Base-by-base conservation (phyloP, 2,888 invertebrate species). In the Amiota mariae region DNA sequence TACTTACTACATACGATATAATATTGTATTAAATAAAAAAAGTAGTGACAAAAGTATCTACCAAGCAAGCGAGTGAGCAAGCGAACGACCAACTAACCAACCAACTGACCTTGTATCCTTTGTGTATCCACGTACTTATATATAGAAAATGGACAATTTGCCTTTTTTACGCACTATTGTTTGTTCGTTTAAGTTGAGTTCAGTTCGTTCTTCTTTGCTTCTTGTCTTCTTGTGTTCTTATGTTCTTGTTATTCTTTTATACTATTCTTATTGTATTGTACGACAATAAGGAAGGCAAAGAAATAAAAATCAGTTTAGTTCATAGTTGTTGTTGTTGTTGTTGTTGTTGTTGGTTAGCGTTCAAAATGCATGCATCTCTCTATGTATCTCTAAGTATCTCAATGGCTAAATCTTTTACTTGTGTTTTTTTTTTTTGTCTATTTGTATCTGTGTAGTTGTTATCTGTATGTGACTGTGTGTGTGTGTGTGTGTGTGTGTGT, bases 261-360 rank as follows among this genome's bases (percentile, higher is more conserved):
- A 8, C 1, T 24, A 24, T 4, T 36, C 36, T 36, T 36, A 36
- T 36, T 36, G 36, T 36, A 36, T 6, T 36, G 24, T 24, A 1
- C 3, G 24, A 24, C 24, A 6, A 6, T 36, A 36, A 36, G 36
- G 36, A 36, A 36, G 36, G 36, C 36, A 36, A 9, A n/a, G 9
- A 59, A 63, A 36, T 46, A 36, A 36, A 63, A 63, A 63, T 63
- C 63, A 63, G 63, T 63, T 63, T 63, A 63, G 63, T 63, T 46
- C 20, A 20, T 8, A 15, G 18, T 15, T 59, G 59, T 8, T 59
- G 20, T 11, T n/a, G n/a, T n/a, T n/a, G n/a, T n/a, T n/a, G n/a
- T n/a, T n/a, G n/a, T n/a, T n/a, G 18, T 15, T 59, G 59, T 8
- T 59, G 20, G 10, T 59, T 59, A 36, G 36, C 36, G 36, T 36